phyloP scores from a whole-genome alignment of 2,888 invertebrate species.

The Ophion slaviceki region DNA sequence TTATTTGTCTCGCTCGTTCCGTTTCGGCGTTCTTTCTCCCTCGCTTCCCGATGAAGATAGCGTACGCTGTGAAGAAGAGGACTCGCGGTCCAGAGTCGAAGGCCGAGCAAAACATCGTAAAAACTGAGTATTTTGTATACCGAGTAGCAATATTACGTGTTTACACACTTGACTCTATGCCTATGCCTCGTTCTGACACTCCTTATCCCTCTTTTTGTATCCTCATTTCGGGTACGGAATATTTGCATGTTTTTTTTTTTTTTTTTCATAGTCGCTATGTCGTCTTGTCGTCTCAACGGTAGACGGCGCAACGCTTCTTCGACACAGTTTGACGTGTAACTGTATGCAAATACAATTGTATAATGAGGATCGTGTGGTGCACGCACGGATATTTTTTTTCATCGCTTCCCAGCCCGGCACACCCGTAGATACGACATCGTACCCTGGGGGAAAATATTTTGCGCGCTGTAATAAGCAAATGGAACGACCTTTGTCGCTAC shows the following conservation, averaged over 20 bases:
- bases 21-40: constrained; percentile 5
- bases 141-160: constrained; percentile 38
- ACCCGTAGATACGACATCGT: background rate
- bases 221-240: constrained; percentile 7
- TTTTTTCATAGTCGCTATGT: background rate
- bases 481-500: constrained; percentile 8
- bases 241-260: constrained; percentile 4
- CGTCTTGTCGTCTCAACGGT: constrained; percentile 1
- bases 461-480: constrained; percentile 21
- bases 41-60: constrained; percentile 25
- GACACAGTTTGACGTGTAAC: constrained; percentile 34
- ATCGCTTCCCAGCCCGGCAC: constrained; percentile 9
- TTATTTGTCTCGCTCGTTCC: background rate
- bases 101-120: constrained; percentile 46
- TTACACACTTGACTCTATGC: constrained; percentile 6
- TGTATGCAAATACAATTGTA: constrained; percentile 25
- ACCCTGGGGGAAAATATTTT: constrained; percentile 16
- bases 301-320: constrained; percentile 14
- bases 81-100: constrained; percentile 58
- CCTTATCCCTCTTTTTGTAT: background rate
- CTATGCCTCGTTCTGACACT: background rate
- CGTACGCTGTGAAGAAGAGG: constrained; percentile 38
- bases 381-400: constrained; percentile 17
- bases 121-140: constrained; percentile 32
- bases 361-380: constrained; percentile 21